These are phyloP conservation scores for Dendroctonus valens DNA, from an alignment of 1,140 invertebrate genomes.

Conservation along the genomic window DNA sequence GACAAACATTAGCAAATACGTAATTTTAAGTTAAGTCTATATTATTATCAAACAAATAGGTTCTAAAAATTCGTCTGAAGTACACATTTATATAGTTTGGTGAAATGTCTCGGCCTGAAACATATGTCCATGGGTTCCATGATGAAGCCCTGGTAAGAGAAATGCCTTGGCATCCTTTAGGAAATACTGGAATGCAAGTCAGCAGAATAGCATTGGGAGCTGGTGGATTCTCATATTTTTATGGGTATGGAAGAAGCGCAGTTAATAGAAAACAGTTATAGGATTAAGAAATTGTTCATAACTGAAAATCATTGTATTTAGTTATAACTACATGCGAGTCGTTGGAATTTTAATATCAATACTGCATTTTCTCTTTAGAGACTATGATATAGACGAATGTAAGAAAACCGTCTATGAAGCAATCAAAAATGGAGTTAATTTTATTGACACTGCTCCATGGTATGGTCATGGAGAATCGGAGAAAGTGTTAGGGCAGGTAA, in stretches of 20 bases:
- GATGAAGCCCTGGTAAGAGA: constrained; percentile 55
- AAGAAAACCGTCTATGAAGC: constrained; percentile 68
- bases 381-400: constrained; percentile 61
- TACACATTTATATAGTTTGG: not conserved
- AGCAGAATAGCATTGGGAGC: constrained; percentile 59
- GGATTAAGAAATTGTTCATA: too few relatives aligned
- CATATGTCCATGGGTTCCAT: constrained; percentile 61
- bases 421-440: constrained; percentile 81
- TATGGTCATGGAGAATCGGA: constrained; percentile 88
- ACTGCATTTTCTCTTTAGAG: constrained; percentile 42
- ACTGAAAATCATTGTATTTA: too few relatives aligned
- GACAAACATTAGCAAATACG: too few relatives aligned
- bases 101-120: constrained; percentile 26
- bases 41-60: too few relatives aligned
- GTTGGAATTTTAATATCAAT: constrained; percentile 1
- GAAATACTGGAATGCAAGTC: constrained; percentile 57
- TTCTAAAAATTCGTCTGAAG: not conserved
- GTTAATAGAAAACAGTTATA: not conserved
- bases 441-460: constrained; percentile 88
- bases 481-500: constrained; percentile 75
- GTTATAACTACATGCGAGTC: too few relatives aligned
- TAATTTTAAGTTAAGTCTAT: too few relatives aligned
- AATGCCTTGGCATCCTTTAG: constrained; percentile 60
- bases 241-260: constrained; percentile 53
- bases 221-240: constrained; percentile 56